Evolutionary conservation across 1,140 invertebrate species (phyloP).

Genomic region (Myzus persicae): DNA sequence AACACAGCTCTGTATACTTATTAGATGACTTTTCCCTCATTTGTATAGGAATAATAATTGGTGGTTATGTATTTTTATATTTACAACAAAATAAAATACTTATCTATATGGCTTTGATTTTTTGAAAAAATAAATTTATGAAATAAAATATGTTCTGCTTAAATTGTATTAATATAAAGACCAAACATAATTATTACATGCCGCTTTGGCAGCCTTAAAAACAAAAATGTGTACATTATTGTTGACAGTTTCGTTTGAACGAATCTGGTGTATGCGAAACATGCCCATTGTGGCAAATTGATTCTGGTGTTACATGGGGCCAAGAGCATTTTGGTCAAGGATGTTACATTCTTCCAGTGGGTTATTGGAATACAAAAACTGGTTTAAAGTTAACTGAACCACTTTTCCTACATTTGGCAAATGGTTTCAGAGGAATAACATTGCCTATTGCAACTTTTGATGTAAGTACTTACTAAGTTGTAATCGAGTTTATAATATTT

Average conservation of each 20-base stretch:
- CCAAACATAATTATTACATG: not conserved
- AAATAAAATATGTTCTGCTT: not conserved
- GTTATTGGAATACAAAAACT: slow-evolving; percentile 75
- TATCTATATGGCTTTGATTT: too few species aligned
- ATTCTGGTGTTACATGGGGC: slow-evolving; percentile 76
- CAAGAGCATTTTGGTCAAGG: slow-evolving; percentile 58
- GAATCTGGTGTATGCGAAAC: slow-evolving; percentile 70
- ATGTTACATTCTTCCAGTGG: slow-evolving; percentile 70
- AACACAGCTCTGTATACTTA: too few species aligned
- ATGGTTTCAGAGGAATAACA: slow-evolving; percentile 79
- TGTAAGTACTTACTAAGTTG: too few species aligned
- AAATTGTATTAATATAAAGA: not conserved
- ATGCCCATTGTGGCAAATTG: slow-evolving; percentile 73
- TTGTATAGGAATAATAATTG: too few species aligned
- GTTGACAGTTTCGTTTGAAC: slow-evolving; percentile 66
- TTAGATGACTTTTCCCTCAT: too few species aligned
- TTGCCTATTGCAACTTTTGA: slow-evolving; percentile 76
- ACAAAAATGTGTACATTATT: not conserved
- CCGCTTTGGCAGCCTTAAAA: not conserved
- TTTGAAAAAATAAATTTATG: not conserved
- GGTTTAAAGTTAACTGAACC: slow-evolving; percentile 74
- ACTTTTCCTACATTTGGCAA: slow-evolving; percentile 79
- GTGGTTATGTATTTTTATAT: too few species aligned
- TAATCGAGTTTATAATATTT: not conserved
- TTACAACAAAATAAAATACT: too few species aligned